Base-by-base conservation (phyloP, 2,797 vertebrate species). In the Lutjanus campechanus region DNA sequence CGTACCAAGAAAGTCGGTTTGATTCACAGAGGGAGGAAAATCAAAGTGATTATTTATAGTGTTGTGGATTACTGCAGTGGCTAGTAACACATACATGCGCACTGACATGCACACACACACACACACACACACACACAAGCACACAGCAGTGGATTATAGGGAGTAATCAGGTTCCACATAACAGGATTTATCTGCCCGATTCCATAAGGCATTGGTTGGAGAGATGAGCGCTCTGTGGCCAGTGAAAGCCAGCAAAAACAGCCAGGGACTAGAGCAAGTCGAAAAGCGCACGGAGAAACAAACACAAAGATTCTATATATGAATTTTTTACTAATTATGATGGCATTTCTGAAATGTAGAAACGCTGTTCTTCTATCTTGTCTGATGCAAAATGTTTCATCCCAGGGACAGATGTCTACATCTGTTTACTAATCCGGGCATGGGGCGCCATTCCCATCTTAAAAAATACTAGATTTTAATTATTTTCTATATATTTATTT, bases 81-180 rank as follows among this genome's bases (percentile, higher is more conserved):
- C 77, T 79, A 64, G 78, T 65, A 77, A 82, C 76, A 79, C 77
- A 81, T 74, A 77, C 84, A 81, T 82, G 85, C 56, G 79, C 69
- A 63, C 29, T 25, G 75, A 76, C 67, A 76, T 62, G 43, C 79
- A 65, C 76, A 43, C 62, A 64, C 65, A 49, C 58, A 88, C 47
- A 79, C 71, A 70, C 70, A 70, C 78, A 84, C 81, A 60, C n/a
- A 49, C 58, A 88, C 47, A 79, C 71, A 70, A 29, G 51, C 70
- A 70, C 78, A 84, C 81, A 60, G 65, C 81, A 78, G 72, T 81
- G 89, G 94, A 95, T 95, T 95, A 95, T 82, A 82, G 85, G 65
- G 91, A 85, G 90, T 95, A 95, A 95, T 95, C 93, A 85, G 94
- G 90, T 90, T 90, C 89, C 87, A 93, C 93, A 93, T 91, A 94